Evolutionary conservation across 2,113 vertebrate genomes (phyloP).

Genomic region (Odontophorus gujanensis): DNA sequence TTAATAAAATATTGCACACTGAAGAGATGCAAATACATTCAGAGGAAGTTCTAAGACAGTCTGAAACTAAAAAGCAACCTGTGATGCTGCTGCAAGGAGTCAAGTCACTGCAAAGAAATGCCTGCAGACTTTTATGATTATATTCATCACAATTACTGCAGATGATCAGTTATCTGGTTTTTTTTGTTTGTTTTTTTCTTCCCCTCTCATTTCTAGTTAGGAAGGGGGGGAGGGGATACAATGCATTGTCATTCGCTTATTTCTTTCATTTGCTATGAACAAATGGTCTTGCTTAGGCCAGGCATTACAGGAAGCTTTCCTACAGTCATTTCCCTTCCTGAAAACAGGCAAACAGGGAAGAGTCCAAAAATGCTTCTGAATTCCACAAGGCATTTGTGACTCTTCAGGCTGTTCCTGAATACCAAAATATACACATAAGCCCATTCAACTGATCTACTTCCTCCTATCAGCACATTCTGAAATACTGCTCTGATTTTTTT

Average conservation of each 20-base stretch:
- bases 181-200: not conserved
- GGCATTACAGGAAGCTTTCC: not conserved
- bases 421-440: not conserved
- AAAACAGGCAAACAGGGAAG: conserved; percentile 9
- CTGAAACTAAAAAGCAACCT: not conserved
- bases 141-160: not conserved
- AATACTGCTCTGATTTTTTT: not conserved
- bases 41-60: conserved; percentile 21
- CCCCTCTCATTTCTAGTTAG: not conserved
- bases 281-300: not conserved
- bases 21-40: conserved; percentile 53
- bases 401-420: not conserved
- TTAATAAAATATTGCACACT: not conserved
- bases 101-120: not conserved
- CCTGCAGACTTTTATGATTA: not conserved
- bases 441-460: not conserved
- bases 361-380: not conserved
- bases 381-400: not conserved
- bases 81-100: not conserved
- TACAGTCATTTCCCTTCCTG: not conserved
- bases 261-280: not conserved
- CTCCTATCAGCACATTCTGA: not conserved
- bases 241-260: not conserved
- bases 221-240: not conserved
- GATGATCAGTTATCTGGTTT: not conserved